Percentiles rank a stretch among this genome's conserved stretches.
Conservation (phyloP, 1,140 invertebrate species). For the Limonius californicus region DNA sequence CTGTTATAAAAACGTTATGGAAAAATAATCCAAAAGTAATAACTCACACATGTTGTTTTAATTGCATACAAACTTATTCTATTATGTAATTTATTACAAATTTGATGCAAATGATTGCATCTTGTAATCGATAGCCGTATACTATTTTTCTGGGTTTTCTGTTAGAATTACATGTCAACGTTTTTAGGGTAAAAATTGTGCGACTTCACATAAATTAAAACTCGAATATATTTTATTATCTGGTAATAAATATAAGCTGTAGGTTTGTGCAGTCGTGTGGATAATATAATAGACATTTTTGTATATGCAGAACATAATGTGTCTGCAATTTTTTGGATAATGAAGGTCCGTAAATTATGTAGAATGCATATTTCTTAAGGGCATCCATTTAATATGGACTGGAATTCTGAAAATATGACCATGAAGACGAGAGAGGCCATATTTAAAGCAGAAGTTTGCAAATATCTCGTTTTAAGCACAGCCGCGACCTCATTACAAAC, state of each 20-base stretch:
- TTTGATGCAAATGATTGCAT: too few relatives aligned
- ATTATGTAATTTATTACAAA: too few relatives aligned
- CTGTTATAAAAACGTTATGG: too few relatives aligned
- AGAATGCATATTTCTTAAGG: conserved; percentile 5
- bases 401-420: conserved; percentile 13
- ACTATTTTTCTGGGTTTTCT: too few relatives aligned
- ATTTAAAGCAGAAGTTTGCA: conserved; percentile 11
- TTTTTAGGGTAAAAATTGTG: not conserved
- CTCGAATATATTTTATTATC: too few relatives aligned
- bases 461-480: not conserved
- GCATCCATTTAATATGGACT: conserved; percentile 4
- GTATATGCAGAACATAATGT: not conserved
- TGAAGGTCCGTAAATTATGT: not conserved
- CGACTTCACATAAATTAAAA: not conserved
- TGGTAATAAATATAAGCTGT: too few relatives aligned
- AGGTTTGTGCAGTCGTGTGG: not conserved
- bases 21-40: too few relatives aligned
- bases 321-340: not conserved
- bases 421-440: conserved; percentile 5
- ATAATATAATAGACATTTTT: not conserved
- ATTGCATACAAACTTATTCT: too few relatives aligned
- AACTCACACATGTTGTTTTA: too few relatives aligned
- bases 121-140: too few relatives aligned
- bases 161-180: too few relatives aligned
- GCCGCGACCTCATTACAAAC: not conserved